These are phyloP conservation scores for Serilophus lunatus DNA, from an alignment of 2,113 vertebrate genomes.

Conservation along the genomic window DNA sequence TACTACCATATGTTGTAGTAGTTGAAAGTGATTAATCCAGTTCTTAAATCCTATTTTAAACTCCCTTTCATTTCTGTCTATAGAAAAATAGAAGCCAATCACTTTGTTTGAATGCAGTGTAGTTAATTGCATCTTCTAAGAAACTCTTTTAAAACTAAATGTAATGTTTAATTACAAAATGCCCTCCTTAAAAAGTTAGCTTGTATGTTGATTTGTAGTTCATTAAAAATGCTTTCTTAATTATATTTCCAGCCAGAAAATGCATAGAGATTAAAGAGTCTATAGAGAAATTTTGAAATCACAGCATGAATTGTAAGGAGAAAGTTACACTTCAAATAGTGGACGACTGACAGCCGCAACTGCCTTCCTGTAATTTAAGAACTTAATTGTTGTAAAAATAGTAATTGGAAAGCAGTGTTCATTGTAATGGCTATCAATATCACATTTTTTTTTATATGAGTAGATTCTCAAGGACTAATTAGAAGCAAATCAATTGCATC, in stretches of 20 bases:
- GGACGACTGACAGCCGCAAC: slow-evolving; percentile 19
- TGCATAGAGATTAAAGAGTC: slow-evolving; percentile 33
- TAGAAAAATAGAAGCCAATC: slow-evolving; percentile 53
- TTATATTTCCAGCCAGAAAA: slow-evolving; percentile 64
- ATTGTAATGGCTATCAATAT: slow-evolving; percentile 29
- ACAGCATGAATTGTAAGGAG: slow-evolving; percentile 12
- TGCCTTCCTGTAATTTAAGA: slow-evolving; percentile 20
- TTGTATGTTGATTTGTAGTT: slow-evolving; percentile 49
- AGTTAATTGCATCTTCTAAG: slow-evolving; percentile 73
- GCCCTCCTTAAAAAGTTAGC: slow-evolving; percentile 66
- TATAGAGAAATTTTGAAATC: slow-evolving; percentile 53
- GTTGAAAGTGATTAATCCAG: slow-evolving; percentile 44
- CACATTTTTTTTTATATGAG: slow-evolving; percentile 18
- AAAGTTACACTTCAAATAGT: slow-evolving; percentile 50
- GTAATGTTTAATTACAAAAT: slow-evolving; percentile 74
- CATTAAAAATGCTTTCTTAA: slow-evolving; percentile 65
- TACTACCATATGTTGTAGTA: slow-evolving; percentile 59
- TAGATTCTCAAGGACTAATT: slow-evolving; percentile 60
- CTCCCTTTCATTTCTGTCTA: slow-evolving; percentile 56
- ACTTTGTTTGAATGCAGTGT: slow-evolving; percentile 58
- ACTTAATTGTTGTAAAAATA: slow-evolving; percentile 48
- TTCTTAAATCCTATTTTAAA: slow-evolving; percentile 60
- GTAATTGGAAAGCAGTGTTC: slow-evolving; percentile 37
- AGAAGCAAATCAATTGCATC: slow-evolving; percentile 57
- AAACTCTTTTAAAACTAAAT: slow-evolving; percentile 70